Percentiles rank a stretch among this genome's conserved stretches.
Evolutionary conservation across 2,113 vertebrate genomes (phyloP).

Genomic region (Gobiocypris rarus): DNA sequence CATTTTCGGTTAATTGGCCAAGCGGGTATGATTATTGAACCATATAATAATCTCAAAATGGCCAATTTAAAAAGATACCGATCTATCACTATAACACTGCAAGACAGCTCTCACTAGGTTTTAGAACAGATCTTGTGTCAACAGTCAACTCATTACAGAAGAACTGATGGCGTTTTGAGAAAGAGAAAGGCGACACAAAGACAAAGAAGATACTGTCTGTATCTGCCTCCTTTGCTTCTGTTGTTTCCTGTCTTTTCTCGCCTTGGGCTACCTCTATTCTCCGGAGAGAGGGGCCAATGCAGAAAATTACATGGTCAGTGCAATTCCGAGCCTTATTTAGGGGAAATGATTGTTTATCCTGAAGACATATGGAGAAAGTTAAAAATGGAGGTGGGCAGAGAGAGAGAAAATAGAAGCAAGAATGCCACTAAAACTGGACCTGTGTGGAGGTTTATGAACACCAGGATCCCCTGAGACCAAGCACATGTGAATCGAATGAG

Average conservation of each 20-base stretch:
- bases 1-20: not conserved
- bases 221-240: not conserved
- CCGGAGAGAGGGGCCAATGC: conserved; percentile 11
- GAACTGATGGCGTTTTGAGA: conserved; percentile 16
- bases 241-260: not conserved
- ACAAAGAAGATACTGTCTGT: not conserved
- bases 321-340: conserved; percentile 42
- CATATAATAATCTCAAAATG: conserved; percentile 8
- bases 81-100: conserved; percentile 6
- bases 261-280: not conserved
- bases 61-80: not conserved
- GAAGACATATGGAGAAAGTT: conserved; percentile 24
- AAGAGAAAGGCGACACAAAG: conserved; percentile 3
- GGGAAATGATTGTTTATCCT: conserved; percentile 17
- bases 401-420: not conserved
- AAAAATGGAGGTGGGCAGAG: conserved; percentile 15
- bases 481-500: not conserved
- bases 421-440: not conserved
- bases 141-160: conserved; percentile 8
- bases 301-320: conserved; percentile 31
- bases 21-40: not conserved
- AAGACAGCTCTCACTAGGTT: not conserved
- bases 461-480: not conserved
- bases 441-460: not conserved
- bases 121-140: not conserved